Percentiles rank a stretch among this genome's conserved stretches.
phyloP scores from a whole-genome alignment of 2,113 vertebrate genomes.

The Phalacrocorax carbo region DNA sequence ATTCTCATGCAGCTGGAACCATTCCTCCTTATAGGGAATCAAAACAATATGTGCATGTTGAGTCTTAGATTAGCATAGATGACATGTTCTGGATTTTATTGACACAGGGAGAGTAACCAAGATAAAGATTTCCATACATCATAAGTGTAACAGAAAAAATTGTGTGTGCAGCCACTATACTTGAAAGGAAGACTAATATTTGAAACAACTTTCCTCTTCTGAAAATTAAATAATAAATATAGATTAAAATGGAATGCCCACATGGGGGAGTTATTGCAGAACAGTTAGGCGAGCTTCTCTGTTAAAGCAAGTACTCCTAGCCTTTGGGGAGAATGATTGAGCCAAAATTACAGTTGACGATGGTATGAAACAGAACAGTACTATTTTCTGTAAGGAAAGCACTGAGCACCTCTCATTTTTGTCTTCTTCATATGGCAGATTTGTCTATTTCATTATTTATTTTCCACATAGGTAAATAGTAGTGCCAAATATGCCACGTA shows the following conservation, averaged over 20 bases:
- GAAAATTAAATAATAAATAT: neutral
- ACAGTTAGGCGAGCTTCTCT: neutral
- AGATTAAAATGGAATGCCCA: neutral
- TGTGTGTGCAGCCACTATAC: neutral
- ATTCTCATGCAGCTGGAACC: neutral
- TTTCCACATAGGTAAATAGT: neutral
- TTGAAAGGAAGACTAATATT: neutral
- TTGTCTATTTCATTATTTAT: neutral
- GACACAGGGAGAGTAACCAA: neutral
- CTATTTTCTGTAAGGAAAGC: neutral
- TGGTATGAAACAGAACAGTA: neutral
- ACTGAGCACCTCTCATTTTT: neutral
- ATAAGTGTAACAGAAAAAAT: rapidly evolving
- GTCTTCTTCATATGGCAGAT: neutral
- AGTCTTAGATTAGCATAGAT: neutral
- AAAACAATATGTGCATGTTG: neutral
- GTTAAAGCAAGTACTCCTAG: neutral
- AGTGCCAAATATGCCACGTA: neutral
- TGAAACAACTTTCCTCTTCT: neutral
- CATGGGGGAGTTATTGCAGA: constrained; percentile 40
- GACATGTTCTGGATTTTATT: neutral
- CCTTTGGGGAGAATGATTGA: neutral
- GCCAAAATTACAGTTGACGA: neutral
- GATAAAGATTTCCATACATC: neutral
- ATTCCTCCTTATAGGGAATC: neutral